Conservation (phyloP, 2,113 vertebrate species). For the Ursus arctos region DNA sequence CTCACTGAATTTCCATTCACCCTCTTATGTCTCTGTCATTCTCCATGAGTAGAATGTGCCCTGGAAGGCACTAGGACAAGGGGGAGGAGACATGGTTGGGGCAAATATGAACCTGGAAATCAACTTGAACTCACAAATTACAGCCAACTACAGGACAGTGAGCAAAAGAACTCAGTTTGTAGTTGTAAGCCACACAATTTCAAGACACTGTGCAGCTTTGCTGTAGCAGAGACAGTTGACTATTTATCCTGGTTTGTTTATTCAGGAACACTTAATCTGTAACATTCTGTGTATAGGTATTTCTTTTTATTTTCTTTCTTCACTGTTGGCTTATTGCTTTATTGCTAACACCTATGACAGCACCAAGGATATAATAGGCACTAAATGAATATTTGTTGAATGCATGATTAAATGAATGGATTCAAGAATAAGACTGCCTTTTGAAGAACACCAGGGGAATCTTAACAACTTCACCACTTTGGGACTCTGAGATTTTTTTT, state of each 20-base stretch:
- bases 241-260: background rate
- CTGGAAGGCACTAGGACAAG: background rate
- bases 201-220: background rate
- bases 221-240: background rate
- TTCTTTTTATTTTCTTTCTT: background rate
- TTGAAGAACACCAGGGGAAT: background rate
- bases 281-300: background rate
- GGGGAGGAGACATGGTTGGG: background rate
- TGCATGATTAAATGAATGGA: background rate
- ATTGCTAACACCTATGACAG: background rate
- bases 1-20: background rate
- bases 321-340: background rate
- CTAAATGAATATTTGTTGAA: background rate
- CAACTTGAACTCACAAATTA: background rate
- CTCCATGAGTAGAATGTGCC: background rate
- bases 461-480: background rate
- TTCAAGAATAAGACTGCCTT: background rate
- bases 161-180: background rate
- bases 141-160: background rate
- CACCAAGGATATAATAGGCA: background rate
- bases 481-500: no score
- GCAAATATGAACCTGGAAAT: background rate
- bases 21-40: background rate
- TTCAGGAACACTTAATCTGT: background rate
- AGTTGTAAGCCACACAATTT: background rate